These are phyloP conservation scores for Eustalomyia histrio DNA, from an alignment of 2,888 invertebrate genomes.

Conservation along the genomic window DNA sequence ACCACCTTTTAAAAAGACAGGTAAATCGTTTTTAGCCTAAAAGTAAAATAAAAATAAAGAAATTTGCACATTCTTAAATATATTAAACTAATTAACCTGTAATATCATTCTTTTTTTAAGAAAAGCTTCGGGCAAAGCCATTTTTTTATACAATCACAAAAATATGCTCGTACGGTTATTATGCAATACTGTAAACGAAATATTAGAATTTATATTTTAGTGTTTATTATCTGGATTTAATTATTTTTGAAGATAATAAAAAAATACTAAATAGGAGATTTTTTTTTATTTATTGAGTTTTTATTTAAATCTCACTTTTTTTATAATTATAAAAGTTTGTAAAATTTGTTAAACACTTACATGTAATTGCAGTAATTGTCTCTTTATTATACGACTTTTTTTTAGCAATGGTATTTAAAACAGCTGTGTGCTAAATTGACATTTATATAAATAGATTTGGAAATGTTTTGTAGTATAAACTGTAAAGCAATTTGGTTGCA, in stretches of 20 bases:
- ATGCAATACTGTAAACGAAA: slow-evolving; percentile 69
- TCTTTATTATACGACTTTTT: slow-evolving; percentile 7
- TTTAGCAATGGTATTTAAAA: slow-evolving; percentile 12
- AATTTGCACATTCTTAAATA: not conserved
- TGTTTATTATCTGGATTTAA: not conserved
- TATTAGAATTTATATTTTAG: not conserved
- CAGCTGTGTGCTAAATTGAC: slow-evolving; percentile 53
- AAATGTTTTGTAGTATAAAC: slow-evolving; percentile 24
- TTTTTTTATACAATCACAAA: slow-evolving; percentile 57
- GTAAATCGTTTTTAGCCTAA: slow-evolving; percentile 77
- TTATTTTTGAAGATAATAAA: not conserved
- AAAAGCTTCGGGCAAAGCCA: slow-evolving; percentile 78
- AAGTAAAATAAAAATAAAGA: slow-evolving; percentile 35
- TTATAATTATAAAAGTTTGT: not conserved
- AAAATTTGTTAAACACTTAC: slow-evolving; percentile 48
- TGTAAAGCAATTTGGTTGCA: slow-evolving; percentile 28
- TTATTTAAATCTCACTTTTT: not conserved
- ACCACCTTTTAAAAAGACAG: slow-evolving; percentile 78
- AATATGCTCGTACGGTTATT: slow-evolving; percentile 64
- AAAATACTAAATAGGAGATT: not conserved
- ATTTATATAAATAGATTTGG: slow-evolving; percentile 62
- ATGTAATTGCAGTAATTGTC: slow-evolving; percentile 26
- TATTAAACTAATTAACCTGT: slow-evolving; percentile 70
- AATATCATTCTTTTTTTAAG: slow-evolving; percentile 76
- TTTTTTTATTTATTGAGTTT: not conserved